Percentiles rank a stretch among this genome's conserved stretches.
Evolutionary conservation across 2,888 invertebrate species (phyloP).

Genomic region (Escarpia spicata): DNA sequence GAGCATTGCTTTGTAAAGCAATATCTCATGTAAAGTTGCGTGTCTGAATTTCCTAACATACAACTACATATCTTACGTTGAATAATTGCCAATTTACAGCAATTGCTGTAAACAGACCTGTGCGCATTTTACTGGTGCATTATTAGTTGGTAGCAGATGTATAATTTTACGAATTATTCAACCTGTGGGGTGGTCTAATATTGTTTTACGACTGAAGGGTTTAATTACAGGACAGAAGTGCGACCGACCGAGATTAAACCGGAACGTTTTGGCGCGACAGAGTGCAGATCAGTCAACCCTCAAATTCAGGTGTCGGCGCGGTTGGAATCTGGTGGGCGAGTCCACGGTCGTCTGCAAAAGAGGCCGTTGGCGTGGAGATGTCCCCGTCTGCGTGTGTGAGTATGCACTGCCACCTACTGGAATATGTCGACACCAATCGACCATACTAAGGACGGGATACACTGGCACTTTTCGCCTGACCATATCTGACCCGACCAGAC

Average conservation of each 20-base stretch:
- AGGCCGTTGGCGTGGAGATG: neutral
- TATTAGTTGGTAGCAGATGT: neutral
- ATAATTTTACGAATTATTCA: neutral
- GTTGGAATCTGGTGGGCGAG: neutral
- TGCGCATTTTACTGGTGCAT: neutral
- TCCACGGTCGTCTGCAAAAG: neutral
- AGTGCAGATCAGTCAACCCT: neutral
- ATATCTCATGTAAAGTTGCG: neutral
- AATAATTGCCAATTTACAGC: neutral
- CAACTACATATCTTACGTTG: neutral
- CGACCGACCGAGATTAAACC: neutral
- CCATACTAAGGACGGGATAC: too few relatives aligned
- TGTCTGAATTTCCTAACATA: neutral
- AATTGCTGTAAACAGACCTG: neutral
- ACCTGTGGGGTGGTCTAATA: neutral
- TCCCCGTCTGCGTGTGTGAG: neutral
- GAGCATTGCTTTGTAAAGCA: too few relatives aligned
- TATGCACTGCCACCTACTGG: neutral
- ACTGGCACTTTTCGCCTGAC: too few relatives aligned
- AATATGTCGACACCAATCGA: neutral
- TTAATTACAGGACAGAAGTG: neutral
- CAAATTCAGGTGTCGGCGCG: neutral
- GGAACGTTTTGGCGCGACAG: neutral
- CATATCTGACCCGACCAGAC: too few relatives aligned
- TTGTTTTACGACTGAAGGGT: neutral